These are phyloP conservation scores for Catharus ustulatus DNA, from an alignment of 2,797 vertebrate species.

Conservation along the genomic window DNA sequence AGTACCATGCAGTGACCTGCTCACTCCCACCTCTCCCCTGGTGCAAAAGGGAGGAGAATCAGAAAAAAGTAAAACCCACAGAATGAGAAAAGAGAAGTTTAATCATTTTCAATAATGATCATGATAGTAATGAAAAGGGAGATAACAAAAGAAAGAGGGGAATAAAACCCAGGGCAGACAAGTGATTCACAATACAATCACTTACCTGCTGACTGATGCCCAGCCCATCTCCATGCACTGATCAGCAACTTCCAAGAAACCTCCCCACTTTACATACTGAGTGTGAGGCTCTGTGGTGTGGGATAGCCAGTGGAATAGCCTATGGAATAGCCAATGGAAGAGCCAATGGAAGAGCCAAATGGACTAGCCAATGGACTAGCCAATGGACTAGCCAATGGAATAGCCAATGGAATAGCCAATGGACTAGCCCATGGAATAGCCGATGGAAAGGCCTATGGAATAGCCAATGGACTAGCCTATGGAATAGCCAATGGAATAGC, in stretches of 20 bases:
- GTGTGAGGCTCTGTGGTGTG: neutral
- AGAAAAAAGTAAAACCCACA: neutral
- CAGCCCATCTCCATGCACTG: neutral
- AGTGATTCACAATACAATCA: rapidly evolving
- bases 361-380: too few species aligned
- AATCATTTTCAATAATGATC: neutral
- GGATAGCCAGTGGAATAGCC: neutral
- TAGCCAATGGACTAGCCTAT: too few species aligned
- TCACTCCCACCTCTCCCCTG: neutral
- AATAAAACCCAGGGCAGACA: neutral
- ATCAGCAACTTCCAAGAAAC: neutral
- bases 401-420: too few species aligned
- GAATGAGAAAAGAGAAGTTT: neutral
- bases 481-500: neutral
- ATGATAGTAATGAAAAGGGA: neutral
- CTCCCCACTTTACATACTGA: neutral
- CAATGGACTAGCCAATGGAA: too few species aligned
- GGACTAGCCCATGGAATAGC: too few species aligned
- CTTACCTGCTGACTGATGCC: neutral
- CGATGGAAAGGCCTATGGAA: too few species aligned
- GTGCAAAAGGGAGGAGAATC: neutral
- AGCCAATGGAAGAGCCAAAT: neutral
- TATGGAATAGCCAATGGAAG: neutral
- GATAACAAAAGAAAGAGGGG: neutral
- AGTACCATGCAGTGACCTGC: neutral